Percentiles rank a stretch among this genome's conserved stretches.
Conservation (phyloP, 1,140 invertebrate genomes). For the Lepidurus arcticus region DNA sequence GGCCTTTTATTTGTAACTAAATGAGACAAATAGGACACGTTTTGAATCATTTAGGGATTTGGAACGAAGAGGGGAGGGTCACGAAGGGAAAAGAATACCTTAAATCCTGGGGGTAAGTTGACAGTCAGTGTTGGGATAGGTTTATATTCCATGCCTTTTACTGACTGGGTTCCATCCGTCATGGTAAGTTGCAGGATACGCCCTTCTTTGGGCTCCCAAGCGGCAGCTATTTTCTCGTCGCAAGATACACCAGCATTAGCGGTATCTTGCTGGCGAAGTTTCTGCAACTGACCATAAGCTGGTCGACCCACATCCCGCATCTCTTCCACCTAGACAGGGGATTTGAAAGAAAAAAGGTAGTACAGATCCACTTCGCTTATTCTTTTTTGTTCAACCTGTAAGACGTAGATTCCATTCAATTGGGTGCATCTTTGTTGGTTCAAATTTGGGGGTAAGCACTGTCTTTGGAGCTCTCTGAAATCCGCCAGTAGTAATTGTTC, state of each 20-base stretch:
- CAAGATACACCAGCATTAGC: conserved; percentile 50
- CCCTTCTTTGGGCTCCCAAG: conserved; percentile 50
- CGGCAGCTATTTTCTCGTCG: conserved; percentile 44
- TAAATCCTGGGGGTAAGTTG: conserved; percentile 57
- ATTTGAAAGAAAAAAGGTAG: neutral
- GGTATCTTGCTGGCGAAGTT: conserved; percentile 53
- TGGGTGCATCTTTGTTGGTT: neutral
- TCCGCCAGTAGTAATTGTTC: neutral
- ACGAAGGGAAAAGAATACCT: conserved; percentile 46
- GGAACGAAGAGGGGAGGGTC: neutral
- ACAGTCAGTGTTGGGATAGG: conserved; percentile 56
- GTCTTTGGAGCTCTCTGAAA: neutral
- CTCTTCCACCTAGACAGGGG: conserved; percentile 46
- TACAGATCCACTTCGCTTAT: neutral
- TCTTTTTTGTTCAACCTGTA: neutral
- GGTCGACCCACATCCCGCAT: conserved; percentile 55
- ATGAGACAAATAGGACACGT: conserved; percentile 38
- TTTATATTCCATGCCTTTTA: conserved; percentile 67
- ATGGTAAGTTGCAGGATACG: conserved; percentile 65
- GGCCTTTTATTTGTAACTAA: conserved; percentile 56
- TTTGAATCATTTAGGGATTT: conserved; percentile 18
- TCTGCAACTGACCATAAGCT: conserved; percentile 57
- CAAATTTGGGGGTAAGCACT: neutral
- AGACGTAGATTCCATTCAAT: neutral
- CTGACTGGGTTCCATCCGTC: conserved; percentile 66